Evolutionary conservation across 2,888 invertebrate species (phyloP), one percentile per base, ranked within the genome.

Genomic region (Gryllus longicercus): DNA sequence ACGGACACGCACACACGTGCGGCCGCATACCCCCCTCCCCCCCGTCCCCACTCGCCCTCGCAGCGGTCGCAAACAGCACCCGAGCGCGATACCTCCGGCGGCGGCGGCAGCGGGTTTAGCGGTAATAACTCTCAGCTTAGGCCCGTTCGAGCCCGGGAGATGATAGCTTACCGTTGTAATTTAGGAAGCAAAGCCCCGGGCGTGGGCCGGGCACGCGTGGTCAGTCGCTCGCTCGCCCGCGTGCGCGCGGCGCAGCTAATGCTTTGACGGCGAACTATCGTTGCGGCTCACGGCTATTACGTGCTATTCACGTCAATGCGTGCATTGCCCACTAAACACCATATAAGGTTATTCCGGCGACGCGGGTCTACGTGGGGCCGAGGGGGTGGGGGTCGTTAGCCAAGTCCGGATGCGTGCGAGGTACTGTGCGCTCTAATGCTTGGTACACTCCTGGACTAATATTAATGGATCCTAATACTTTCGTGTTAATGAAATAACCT

Each of bases 161-260:
- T 63, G 63, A 63, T 63, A 63, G 63, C 63, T 63, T 63, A 63
- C 38, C n/a, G 63, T 63, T 63, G 63, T 63, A 63, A 63, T 63
- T 63, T 63, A 63, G 63, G 63, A 14, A n/a, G 63, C 63, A 63
- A 63, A 63, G 63, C 63, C n/a, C 4, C 16, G 63, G n/a, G 63
- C 11, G 11, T 63, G 10, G 63, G 63, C n/a, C 4, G 63, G n/a
- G 63, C 63, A n/a, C 63, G 63, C 63, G n/a, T 63, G 63, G 5
- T 63, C 63, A 11, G 10, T 1, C 38, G 38, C 38, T 38, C 8
- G 38, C 38, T 38, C 38, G 38, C 38, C 38, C 38, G 38, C 38
- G 38, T 8, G 38, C 8, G 38, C 8, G 1, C 38, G 38, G 8
- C 38, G 38, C 12, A 14, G n/a, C 63, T 63, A 63, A 63, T 63